Conservation (phyloP, 2,888 invertebrate species). For the Coleophora deauratella region DNA sequence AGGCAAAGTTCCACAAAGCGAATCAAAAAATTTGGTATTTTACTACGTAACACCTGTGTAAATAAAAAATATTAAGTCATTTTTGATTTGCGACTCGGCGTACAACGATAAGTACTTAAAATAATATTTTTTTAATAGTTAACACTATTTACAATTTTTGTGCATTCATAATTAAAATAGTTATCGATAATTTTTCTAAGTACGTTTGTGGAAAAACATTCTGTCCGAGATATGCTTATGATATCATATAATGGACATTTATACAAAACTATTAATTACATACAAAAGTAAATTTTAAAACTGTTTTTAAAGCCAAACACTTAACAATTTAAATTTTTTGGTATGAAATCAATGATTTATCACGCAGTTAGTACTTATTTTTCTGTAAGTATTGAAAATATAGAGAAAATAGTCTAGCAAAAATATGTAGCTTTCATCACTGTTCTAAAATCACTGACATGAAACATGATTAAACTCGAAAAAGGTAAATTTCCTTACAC, state of each 20-base stretch:
- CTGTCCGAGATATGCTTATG: background rate
- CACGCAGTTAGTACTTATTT: no score
- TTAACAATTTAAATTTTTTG: slow-evolving; percentile 1
- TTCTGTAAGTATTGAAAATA: no score
- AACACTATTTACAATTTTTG: slow-evolving; percentile 40
- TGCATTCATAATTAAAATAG: slow-evolving; percentile 25
- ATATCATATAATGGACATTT: background rate
- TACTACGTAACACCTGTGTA: no score
- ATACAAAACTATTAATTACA: background rate
- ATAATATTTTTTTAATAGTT: slow-evolving; percentile 38
- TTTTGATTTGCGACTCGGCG: no score
- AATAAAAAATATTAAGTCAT: no score
- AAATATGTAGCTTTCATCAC: no score
- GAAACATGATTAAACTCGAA: no score
- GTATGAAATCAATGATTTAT: no score
- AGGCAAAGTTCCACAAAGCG: slow-evolving; percentile 47
- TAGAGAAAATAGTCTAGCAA: no score
- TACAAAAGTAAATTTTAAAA: slow-evolving; percentile 26
- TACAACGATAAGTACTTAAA: slow-evolving; percentile 51
- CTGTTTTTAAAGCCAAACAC: slow-evolving; percentile 25
- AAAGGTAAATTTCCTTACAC: no score
- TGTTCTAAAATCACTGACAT: no score
- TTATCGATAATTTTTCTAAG: slow-evolving; percentile 25
- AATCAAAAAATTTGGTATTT: background rate
- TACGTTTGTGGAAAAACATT: slow-evolving; percentile 5